Evolutionary conservation across 2,888 invertebrate genomes (phyloP).

Genomic region (Yponomeuta cagnagella): DNA sequence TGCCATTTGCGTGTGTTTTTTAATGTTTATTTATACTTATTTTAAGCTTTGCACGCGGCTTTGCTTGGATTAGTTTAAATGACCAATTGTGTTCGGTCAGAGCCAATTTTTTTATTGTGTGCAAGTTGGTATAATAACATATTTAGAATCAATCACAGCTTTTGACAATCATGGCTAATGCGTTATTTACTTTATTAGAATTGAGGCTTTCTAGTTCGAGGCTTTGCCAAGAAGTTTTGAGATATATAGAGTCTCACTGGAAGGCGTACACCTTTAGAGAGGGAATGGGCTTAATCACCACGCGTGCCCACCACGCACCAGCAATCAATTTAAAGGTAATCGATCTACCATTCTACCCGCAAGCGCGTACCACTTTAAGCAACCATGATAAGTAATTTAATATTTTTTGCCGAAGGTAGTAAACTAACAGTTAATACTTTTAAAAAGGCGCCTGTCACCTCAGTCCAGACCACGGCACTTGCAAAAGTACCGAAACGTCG

Average conservation of each 20-base stretch:
- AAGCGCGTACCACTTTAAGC: too few relatives aligned
- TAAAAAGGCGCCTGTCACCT: too few relatives aligned
- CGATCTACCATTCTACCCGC: too few relatives aligned
- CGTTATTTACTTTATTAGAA: background rate
- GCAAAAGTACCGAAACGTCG: too few relatives aligned
- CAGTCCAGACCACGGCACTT: too few relatives aligned
- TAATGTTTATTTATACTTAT: slow-evolving; percentile 35
- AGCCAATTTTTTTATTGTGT: background rate
- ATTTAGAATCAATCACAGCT: background rate
- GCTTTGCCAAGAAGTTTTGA: background rate
- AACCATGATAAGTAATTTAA: too few relatives aligned
- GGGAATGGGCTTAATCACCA: too few relatives aligned
- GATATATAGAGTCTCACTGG: background rate
- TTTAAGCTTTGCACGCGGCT: background rate
- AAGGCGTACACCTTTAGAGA: background rate
- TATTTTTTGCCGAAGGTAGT: too few relatives aligned
- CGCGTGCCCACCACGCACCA: too few relatives aligned
- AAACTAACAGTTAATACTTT: too few relatives aligned
- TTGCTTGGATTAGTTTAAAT: background rate
- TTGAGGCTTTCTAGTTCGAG: background rate
- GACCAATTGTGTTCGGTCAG: too few relatives aligned
- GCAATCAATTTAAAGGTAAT: too few relatives aligned
- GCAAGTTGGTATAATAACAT: background rate
- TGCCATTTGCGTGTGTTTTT: slow-evolving; percentile 59
- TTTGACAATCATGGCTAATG: background rate